These are phyloP conservation scores for Dinomys branickii DNA, from an alignment of 2,113 vertebrate species.

Conservation along the genomic window DNA sequence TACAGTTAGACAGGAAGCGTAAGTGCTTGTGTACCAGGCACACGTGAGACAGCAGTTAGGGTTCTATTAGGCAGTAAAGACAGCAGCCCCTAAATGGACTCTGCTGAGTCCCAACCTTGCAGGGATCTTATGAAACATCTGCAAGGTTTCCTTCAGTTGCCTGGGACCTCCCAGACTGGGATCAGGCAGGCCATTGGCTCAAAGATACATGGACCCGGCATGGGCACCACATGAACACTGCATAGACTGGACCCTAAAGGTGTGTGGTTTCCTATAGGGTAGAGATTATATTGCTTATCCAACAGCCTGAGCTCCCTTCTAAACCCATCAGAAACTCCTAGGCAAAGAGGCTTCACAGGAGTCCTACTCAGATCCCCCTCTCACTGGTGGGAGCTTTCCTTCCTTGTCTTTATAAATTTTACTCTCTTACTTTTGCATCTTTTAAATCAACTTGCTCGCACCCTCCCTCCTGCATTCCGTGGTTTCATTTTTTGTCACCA, in stretches of 20 bases:
- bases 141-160: not conserved
- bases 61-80: not conserved
- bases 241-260: not conserved
- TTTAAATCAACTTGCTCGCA: not conserved
- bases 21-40: not conserved
- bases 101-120: not conserved
- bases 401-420: not conserved
- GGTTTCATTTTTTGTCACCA: not conserved
- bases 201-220: not conserved
- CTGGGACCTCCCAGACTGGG: not conserved
- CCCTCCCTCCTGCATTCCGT: not conserved
- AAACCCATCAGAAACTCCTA: not conserved
- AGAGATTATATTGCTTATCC: not conserved
- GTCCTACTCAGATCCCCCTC: not conserved
- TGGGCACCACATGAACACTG: not conserved
- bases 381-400: not conserved
- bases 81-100: not conserved
- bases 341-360: not conserved
- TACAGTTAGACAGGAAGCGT: not conserved
- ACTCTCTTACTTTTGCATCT: not conserved
- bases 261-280: not conserved
- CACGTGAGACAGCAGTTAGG: not conserved
- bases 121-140: not conserved
- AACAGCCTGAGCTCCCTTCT: not conserved
- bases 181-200: not conserved